These are phyloP conservation scores for Scaptomyza reducta DNA, from an alignment of 2,888 invertebrate genomes.

Conservation along the genomic window DNA sequence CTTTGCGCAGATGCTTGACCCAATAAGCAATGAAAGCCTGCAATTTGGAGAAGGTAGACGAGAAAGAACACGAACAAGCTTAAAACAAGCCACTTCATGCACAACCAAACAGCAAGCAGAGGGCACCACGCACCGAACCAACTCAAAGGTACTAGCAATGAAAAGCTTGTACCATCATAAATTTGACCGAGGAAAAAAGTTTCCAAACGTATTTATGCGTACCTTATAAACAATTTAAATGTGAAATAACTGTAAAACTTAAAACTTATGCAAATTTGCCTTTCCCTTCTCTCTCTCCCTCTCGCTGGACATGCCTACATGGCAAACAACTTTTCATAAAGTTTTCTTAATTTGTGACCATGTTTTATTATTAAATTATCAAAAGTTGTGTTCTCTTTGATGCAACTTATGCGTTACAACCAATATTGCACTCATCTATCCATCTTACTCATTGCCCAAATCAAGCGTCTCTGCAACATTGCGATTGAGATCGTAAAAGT, in stretches of 20 bases:
- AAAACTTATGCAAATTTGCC: constrained; percentile 4
- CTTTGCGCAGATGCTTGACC: constrained; percentile 63
- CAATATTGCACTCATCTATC: background rate
- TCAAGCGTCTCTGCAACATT: background rate
- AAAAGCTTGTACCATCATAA: too few relatives aligned
- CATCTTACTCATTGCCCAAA: constrained; percentile 3
- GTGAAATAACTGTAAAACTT: constrained; percentile 2
- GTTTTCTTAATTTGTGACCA: too few relatives aligned
- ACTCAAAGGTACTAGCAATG: constrained; percentile 15
- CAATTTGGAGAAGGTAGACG: constrained; percentile 7
- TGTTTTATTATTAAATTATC: background rate
- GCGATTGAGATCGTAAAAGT: background rate
- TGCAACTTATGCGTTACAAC: background rate
- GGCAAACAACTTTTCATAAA: too few relatives aligned
- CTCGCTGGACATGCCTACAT: too few relatives aligned
- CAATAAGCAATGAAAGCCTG: constrained; percentile 57
- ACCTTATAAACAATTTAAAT: constrained; percentile 12
- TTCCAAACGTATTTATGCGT: too few relatives aligned
- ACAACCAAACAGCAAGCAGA: constrained; percentile 50
- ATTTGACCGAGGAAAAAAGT: background rate
- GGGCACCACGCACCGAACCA: constrained; percentile 24
- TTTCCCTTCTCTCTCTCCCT: too few relatives aligned
- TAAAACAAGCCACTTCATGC: constrained; percentile 55
- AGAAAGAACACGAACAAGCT: constrained; percentile 4
- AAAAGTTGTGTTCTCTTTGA: too few relatives aligned